Conservation (phyloP, 2,113 vertebrate genomes). For the Eclectus roratus region DNA sequence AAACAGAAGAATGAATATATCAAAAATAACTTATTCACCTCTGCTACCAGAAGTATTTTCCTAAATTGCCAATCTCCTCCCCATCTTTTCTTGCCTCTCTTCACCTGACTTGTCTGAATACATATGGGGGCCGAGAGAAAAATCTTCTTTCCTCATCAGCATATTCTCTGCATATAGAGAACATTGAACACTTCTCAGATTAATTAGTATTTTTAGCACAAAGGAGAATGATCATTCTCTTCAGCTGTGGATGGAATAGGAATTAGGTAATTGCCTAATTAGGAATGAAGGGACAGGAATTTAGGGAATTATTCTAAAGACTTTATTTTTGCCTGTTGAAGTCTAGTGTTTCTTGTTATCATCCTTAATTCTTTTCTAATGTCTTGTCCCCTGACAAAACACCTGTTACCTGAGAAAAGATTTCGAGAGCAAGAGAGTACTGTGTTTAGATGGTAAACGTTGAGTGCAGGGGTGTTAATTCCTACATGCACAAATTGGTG, state of each 20-base stretch:
- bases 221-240: background rate
- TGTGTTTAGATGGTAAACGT: background rate
- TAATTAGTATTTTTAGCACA: background rate
- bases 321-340: slow-evolving; percentile 12
- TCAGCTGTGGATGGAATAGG: background rate
- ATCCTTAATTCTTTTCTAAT: slow-evolving; percentile 27
- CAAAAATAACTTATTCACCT: background rate
- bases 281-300: slow-evolving; percentile 11
- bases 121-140: background rate
- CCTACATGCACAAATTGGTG: background rate
- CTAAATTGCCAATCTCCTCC: background rate
- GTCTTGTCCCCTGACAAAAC: slow-evolving; percentile 25
- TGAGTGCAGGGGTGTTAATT: background rate
- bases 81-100: background rate
- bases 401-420: background rate
- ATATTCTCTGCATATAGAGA: background rate
- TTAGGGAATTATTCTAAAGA: background rate
- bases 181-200: background rate
- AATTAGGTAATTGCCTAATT: slow-evolving; percentile 21
- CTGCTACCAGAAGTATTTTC: background rate
- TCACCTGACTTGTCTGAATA: background rate
- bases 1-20: background rate
- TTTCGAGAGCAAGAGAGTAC: background rate
- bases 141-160: background rate
- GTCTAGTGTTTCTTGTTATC: background rate